Conservation (phyloP, 1,140 invertebrate genomes). For the Scaptomyza montana region DNA sequence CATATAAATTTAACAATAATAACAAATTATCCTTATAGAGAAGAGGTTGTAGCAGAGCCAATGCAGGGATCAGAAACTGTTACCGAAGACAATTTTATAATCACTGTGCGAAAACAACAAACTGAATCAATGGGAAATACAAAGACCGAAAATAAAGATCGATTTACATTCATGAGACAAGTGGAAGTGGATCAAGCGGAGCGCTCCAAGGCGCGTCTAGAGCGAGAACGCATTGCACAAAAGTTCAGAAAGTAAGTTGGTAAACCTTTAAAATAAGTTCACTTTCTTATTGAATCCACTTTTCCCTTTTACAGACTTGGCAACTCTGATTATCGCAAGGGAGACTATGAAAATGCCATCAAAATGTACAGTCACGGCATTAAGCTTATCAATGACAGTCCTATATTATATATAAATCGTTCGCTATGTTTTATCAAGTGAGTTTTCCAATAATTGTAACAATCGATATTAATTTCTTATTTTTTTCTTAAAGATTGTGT, state of each 20-base stretch:
- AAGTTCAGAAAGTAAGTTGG: slow-evolving; percentile 72
- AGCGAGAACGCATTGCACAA: slow-evolving; percentile 84
- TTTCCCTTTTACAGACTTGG: slow-evolving; percentile 54
- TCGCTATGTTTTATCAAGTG: slow-evolving; percentile 85
- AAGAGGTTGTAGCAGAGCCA: not conserved
- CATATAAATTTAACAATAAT: slow-evolving; percentile 1
- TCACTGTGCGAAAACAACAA: slow-evolving; percentile 86
- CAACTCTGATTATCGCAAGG: slow-evolving; percentile 87
- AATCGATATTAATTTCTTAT: not conserved
- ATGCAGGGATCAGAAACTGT: slow-evolving; percentile 8
- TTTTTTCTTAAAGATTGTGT: slow-evolving; percentile 43
- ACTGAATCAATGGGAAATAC: slow-evolving; percentile 22
- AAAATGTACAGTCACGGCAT: slow-evolving; percentile 89
- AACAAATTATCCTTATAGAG: slow-evolving; percentile 17
- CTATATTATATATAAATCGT: slow-evolving; percentile 90
- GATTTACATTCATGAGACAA: slow-evolving; percentile 89
- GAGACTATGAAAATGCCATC: slow-evolving; percentile 89
- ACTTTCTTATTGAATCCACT: not conserved
- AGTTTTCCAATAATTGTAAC: slow-evolving; percentile 2
- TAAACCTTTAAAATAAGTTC: not conserved
- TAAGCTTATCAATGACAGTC: slow-evolving; percentile 89
- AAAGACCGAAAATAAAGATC: slow-evolving; percentile 77
- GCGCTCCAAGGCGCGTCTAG: slow-evolving; percentile 87
- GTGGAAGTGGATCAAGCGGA: slow-evolving; percentile 89
- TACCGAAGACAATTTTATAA: slow-evolving; percentile 73